Evolutionary conservation across 1,140 invertebrate species (phyloP).

Genomic region (Bombyx mandarina): DNA sequence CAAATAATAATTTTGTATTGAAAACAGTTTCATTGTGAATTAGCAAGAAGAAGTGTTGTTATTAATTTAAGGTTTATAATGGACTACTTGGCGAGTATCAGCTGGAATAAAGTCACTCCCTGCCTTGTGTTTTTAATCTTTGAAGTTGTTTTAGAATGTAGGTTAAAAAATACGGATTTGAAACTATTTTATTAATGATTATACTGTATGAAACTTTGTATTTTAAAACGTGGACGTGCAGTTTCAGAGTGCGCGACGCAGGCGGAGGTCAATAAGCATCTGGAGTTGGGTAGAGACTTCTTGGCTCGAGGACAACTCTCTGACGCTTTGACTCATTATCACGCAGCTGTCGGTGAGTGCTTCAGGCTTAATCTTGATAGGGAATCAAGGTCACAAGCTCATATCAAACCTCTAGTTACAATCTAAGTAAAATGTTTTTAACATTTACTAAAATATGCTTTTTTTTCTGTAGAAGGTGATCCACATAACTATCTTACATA

Average conservation of each 20-base stretch:
- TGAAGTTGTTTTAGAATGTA: conserved; percentile 68
- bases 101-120: conserved; percentile 68
- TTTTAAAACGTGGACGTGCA: conserved; percentile 30
- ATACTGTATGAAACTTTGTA: conserved; percentile 23
- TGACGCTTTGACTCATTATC: conserved; percentile 97
- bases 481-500: conserved; percentile 96
- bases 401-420: no score
- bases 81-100: conserved; percentile 60
- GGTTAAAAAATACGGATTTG: conserved; percentile 33
- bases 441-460: no score
- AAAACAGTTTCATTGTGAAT: conserved; percentile 44
- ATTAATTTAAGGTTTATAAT: conserved; percentile 47
- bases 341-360: conserved; percentile 94
- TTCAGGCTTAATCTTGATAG: not conserved
- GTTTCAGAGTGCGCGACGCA: conserved; percentile 76
- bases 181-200: conserved; percentile 18
- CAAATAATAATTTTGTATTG: conserved; percentile 64
- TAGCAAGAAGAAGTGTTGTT: conserved; percentile 35
- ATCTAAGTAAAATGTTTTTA: no score
- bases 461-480: conserved; percentile 85
- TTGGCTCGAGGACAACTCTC: conserved; percentile 92
- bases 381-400: not conserved
- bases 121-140: conserved; percentile 66
- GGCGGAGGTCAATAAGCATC: conserved; percentile 90
- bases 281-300: conserved; percentile 93